Conservation (phyloP, 2,888 invertebrate genomes). For the Xylota segnis region DNA sequence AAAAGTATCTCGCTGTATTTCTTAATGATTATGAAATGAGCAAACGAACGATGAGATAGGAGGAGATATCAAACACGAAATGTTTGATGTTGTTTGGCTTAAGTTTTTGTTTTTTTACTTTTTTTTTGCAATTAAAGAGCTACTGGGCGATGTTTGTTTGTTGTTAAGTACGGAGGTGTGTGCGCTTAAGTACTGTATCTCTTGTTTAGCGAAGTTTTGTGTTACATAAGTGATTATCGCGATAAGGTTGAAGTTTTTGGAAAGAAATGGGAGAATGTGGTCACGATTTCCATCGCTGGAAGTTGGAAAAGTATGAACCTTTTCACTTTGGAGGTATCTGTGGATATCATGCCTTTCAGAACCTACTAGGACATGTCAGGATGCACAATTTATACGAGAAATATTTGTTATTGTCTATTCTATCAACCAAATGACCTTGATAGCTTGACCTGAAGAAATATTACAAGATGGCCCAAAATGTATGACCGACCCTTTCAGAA, state of each 20-base stretch:
- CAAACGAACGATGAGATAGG: not conserved
- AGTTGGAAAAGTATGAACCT: no score
- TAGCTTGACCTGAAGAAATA: no score
- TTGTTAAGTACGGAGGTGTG: constrained; percentile 3
- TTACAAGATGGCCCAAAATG: no score
- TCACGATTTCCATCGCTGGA: no score
- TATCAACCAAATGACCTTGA: no score
- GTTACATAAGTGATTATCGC: constrained; percentile 13
- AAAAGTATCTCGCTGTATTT: constrained; percentile 33
- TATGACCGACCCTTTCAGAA: no score
- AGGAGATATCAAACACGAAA: constrained; percentile 2
- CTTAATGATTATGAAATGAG: constrained; percentile 39
- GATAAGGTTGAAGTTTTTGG: constrained; percentile 26
- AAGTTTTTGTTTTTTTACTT: not conserved
- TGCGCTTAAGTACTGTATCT: constrained; percentile 8
- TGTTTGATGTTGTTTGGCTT: constrained; percentile 27
- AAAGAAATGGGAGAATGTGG: not conserved
- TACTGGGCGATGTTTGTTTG: constrained; percentile 26
- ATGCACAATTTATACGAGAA: no score
- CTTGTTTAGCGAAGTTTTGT: constrained; percentile 7
- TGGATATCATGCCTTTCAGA: no score
- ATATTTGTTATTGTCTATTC: no score
- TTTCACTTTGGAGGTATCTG: no score
- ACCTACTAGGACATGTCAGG: no score
- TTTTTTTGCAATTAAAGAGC: constrained; percentile 27